These are phyloP conservation scores for Hydrotaea cyrtoneurina DNA, from an alignment of 2,888 invertebrate species.

Conservation along the genomic window DNA sequence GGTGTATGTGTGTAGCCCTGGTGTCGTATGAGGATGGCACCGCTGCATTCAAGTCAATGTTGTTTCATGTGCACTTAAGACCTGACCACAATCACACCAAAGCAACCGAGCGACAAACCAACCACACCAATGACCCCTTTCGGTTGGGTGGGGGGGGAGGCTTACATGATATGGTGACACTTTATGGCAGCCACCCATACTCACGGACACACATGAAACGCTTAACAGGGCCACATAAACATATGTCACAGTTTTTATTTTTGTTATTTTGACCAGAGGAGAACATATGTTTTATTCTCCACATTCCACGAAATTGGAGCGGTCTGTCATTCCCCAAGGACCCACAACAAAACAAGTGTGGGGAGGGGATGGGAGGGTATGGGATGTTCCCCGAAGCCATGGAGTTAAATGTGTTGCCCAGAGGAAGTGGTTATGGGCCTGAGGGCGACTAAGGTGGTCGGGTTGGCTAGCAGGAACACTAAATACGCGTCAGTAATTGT, in stretches of 20 bases:
- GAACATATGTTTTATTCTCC: constrained; percentile 26
- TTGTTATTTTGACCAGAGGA: not conserved
- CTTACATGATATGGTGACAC: not conserved
- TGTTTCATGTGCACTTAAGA: constrained; percentile 15
- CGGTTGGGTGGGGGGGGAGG: not conserved
- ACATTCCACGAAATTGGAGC: constrained; percentile 24
- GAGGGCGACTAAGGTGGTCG: not conserved
- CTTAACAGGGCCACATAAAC: not conserved
- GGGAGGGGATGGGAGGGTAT: not conserved
- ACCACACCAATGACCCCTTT: constrained; percentile 1
- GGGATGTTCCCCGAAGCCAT: no score
- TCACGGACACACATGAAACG: not conserved
- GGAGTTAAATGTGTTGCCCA: no score
- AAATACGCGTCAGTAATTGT: constrained; percentile 13
- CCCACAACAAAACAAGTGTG: not conserved
- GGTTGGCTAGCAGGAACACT: not conserved
- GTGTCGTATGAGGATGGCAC: not conserved
- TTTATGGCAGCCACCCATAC: not conserved
- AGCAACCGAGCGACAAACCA: not conserved
- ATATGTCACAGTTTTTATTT: constrained; percentile 15
- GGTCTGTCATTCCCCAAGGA: constrained; percentile 52
- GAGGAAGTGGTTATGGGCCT: not conserved
- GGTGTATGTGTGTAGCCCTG: not conserved
- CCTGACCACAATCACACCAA: not conserved
- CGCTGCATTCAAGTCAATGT: not conserved